Conservation (phyloP, 2,113 vertebrate genomes). For the Orthonyx spaldingii region DNA sequence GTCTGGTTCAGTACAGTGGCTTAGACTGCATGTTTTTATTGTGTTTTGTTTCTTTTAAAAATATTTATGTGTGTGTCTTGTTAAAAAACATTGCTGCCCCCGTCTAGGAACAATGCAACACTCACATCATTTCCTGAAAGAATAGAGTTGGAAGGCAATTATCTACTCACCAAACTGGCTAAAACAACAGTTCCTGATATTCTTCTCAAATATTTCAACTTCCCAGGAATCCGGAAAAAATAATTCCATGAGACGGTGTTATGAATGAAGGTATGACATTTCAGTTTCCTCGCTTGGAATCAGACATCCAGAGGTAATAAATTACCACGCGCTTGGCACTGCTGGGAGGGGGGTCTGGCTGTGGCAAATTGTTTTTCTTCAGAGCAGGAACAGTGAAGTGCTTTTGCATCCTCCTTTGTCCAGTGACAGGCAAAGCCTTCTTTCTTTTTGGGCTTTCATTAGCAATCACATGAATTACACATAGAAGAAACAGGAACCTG, state of each 20-base stretch:
- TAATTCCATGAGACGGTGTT: slow-evolving; percentile 74
- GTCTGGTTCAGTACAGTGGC: slow-evolving; percentile 57
- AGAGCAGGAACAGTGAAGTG: neutral
- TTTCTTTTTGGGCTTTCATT: slow-evolving; percentile 22
- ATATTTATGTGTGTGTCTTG: slow-evolving; percentile 37
- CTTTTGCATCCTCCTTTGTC: neutral
- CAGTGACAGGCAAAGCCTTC: neutral
- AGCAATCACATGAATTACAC: neutral
- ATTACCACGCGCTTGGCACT: slow-evolving; percentile 1
- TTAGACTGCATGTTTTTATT: slow-evolving; percentile 43
- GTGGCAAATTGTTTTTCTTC: slow-evolving; percentile 48
- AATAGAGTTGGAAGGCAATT: slow-evolving; percentile 76
- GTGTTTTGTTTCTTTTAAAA: slow-evolving; percentile 63
- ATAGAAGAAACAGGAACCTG: neutral
- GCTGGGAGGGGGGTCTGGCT: neutral
- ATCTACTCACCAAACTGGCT: slow-evolving; percentile 76
- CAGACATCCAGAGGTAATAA: slow-evolving; percentile 60
- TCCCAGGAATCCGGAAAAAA: slow-evolving; percentile 86
- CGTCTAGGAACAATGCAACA: slow-evolving; percentile 67
- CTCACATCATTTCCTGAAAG: slow-evolving; percentile 80
- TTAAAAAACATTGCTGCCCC: slow-evolving; percentile 61
- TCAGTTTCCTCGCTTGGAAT: slow-evolving; percentile 51
- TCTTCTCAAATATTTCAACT: slow-evolving; percentile 82
- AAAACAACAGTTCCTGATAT: slow-evolving; percentile 83
- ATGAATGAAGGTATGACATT: slow-evolving; percentile 77